Percentiles rank a stretch among this genome's conserved stretches.
Conservation (phyloP, 2,113 vertebrate genomes). For the Coryphaenoides rupestris region DNA sequence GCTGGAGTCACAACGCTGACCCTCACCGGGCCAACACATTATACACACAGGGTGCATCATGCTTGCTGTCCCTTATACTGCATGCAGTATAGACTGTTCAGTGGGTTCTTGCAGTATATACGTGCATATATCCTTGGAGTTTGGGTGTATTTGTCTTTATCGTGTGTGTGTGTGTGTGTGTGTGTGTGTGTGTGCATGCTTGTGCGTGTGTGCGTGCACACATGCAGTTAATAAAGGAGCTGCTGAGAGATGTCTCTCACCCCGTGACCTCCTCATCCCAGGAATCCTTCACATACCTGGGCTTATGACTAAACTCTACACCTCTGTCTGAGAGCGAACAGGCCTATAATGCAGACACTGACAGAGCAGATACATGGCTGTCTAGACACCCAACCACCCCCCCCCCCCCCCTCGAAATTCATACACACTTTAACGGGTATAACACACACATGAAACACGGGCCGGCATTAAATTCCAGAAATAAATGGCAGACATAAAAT, state of each 20-base stretch:
- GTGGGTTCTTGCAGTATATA: too few species aligned
- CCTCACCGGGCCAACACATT: conserved; percentile 1
- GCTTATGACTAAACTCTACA: conserved; percentile 45
- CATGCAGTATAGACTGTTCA: too few species aligned
- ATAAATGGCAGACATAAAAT: neutral
- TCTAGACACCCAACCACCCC: conserved; percentile 2
- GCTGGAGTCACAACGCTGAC: conserved; percentile 32
- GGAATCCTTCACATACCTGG: conserved; percentile 54
- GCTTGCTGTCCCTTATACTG: too few species aligned
- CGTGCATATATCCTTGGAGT: neutral
- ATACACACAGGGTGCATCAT: too few species aligned
- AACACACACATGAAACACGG: neutral
- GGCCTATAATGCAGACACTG: conserved; percentile 38
- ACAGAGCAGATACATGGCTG: conserved; percentile 17
- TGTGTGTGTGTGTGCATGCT: conserved; percentile 13
- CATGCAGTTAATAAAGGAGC: conserved; percentile 64
- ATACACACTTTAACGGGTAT: neutral
- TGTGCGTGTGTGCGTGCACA: conserved; percentile 23
- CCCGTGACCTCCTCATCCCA: conserved; percentile 49
- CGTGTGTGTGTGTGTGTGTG: conserved; percentile 16
- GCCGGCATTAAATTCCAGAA: neutral
- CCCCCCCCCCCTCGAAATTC: neutral
- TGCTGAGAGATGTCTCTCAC: conserved; percentile 67
- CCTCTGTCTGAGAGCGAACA: conserved; percentile 36
- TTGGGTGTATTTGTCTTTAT: conserved; percentile 1